Conservation (phyloP, 2,113 vertebrate species). For the Elachura formosa region DNA sequence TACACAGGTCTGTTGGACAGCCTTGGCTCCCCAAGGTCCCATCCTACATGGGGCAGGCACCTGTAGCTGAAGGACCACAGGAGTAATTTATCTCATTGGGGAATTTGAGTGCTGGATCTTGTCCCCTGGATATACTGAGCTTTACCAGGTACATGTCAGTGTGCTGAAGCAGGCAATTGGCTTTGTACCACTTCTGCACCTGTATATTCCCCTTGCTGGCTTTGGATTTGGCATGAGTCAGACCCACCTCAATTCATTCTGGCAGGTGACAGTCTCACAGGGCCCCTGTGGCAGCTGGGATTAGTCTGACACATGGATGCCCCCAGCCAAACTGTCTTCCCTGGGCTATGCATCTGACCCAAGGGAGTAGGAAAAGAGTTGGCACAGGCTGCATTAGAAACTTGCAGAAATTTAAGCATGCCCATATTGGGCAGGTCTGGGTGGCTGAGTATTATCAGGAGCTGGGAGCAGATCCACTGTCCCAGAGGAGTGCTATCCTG, state of each 20-base stretch:
- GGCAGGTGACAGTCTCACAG: neutral
- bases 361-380: neutral
- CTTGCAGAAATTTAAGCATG: neutral
- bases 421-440: fast-evolving
- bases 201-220: neutral
- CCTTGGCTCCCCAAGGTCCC: neutral
- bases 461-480: neutral
- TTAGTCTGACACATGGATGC: neutral
- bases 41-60: neutral
- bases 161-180: neutral
- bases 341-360: neutral
- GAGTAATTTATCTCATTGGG: neutral
- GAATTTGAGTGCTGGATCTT: neutral
- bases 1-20: fast-evolving
- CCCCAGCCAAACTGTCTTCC: neutral
- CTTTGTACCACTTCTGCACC: neutral
- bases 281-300: neutral
- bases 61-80: neutral
- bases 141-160: neutral
- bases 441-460: neutral
- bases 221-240: neutral
- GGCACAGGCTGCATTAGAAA: neutral
- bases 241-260: neutral
- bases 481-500: neutral
- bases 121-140: neutral